Base-by-base conservation (phyloP, 2,888 invertebrate genomes). In the Sicus ferrugineus region DNA sequence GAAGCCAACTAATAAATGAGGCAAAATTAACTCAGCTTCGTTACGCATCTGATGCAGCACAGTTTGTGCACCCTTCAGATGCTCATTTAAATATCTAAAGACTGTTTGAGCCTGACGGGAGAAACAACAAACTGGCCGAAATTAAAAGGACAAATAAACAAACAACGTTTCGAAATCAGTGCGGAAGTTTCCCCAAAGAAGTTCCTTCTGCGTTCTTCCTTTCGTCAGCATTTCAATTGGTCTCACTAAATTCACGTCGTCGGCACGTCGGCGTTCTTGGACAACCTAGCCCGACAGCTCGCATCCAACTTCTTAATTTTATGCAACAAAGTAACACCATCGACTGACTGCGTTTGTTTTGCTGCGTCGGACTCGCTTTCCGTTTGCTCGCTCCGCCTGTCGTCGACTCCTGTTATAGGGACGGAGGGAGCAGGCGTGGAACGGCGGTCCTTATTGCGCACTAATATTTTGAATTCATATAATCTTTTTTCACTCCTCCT, bases 391-490 rank as follows among this genome's bases (percentile, higher is more conserved):
- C 26, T 52, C 16, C 52, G 21, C 9, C 26, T 52, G 52, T 52
- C 11, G 26, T 23, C 21, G 21, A 11, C 26, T 54, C 54, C 54
- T 54, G 23, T 54, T 21, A 3, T 0, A 1, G 54, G 54, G 28
- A 28, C 11, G 28, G 28, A 14, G 14, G 23, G 14, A 54, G 54
- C 23, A 54, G 28, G 54, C 28, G 54, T n/a, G n/a, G n/a, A n/a
- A n/a, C n/a, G n/a, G n/a, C 54, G 14, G 3, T 26, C 26, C 54
- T 26, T 34, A 23, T 61, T 61, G 21, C 38, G 42, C 59, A 38
- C 38, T 61, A 61, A 61, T 61, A 61, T 61, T 23, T 61, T 34
- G 23, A 61, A 61, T 61, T 61, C 23, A 61, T 38, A 23, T 34
- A 23, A 34, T 23, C 21, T 38, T 61, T 11, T 16, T 42, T 34